These are phyloP conservation scores for Pandion haliaetus DNA, from an alignment of 2,113 vertebrate species.

Conservation along the genomic window DNA sequence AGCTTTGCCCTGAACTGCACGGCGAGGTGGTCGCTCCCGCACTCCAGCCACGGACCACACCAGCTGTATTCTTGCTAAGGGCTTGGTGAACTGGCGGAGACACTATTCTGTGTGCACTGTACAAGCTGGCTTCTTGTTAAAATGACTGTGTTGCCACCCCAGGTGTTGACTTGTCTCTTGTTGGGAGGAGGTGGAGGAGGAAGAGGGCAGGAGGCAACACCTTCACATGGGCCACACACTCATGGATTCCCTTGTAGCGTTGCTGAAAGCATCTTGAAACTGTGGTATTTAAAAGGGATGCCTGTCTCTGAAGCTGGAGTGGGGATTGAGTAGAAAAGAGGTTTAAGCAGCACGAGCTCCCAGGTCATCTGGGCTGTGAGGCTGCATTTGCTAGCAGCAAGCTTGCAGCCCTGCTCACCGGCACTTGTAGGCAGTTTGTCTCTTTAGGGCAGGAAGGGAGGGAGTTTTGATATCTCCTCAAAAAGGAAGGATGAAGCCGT, in stretches of 20 bases:
- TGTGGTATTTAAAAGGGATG: not conserved
- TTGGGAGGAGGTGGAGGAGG: not conserved
- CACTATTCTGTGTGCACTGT: not conserved
- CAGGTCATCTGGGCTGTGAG: not conserved
- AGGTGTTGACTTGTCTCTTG: not conserved
- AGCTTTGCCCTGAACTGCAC: not conserved
- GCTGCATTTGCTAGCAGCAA: not conserved
- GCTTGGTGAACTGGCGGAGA: not conserved
- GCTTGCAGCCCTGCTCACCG: not conserved
- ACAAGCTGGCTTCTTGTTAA: not conserved
- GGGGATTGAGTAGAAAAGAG: not conserved
- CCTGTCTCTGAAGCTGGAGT: not conserved
- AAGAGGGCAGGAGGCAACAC: not conserved
- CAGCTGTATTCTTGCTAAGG: not conserved
- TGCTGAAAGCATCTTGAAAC: not conserved
- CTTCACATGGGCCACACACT: not conserved
- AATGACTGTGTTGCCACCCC: not conserved
- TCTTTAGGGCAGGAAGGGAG: not conserved
- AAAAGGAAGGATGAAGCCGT: not conserved
- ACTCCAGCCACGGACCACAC: not conserved
- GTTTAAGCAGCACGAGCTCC: not conserved
- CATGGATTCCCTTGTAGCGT: not conserved
- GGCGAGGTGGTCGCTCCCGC: accelerated
- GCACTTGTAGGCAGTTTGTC: not conserved
- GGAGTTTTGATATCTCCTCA: not conserved